phyloP scores from a whole-genome alignment of 1,140 invertebrate species.

The Himalopsyche phryganea region DNA sequence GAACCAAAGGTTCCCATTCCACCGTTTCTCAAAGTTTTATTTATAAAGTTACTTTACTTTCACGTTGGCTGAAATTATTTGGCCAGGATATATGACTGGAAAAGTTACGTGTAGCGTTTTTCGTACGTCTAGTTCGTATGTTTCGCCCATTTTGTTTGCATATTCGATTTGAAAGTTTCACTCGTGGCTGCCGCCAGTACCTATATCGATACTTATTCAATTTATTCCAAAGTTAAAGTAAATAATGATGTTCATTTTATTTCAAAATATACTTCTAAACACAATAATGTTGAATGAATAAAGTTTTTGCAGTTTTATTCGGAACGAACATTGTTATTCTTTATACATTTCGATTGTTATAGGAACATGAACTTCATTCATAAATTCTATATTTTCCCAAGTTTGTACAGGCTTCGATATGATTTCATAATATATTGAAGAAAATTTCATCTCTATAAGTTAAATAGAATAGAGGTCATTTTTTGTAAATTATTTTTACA shows the following conservation, averaged over 20 bases:
- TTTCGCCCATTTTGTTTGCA: conserved; percentile 25
- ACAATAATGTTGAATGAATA: too few relatives aligned
- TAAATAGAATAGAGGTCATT: too few relatives aligned
- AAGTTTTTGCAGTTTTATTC: too few relatives aligned
- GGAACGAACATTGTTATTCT: too few relatives aligned
- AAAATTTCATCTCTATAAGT: too few relatives aligned
- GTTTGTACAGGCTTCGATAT: too few relatives aligned
- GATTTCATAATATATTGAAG: too few relatives aligned
- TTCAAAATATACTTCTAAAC: too few relatives aligned
- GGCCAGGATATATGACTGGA: conserved; percentile 20
- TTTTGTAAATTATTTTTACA: too few relatives aligned
- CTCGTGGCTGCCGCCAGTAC: neutral
- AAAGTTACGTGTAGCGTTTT: conserved; percentile 15
- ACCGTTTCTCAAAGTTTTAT: conserved; percentile 22
- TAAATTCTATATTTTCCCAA: too few relatives aligned
- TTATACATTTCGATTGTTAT: too few relatives aligned
- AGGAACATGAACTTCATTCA: too few relatives aligned
- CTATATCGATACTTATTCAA: conserved; percentile 14
- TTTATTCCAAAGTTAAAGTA: conserved; percentile 11
- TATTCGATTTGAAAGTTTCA: conserved; percentile 31
- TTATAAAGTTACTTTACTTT: conserved; percentile 24
- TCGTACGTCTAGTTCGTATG: conserved; percentile 9
- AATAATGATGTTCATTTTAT: conserved; percentile 18
- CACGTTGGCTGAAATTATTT: conserved; percentile 20
- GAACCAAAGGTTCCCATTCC: neutral